phyloP scores from a whole-genome alignment of 2,888 invertebrate species.

The Liposcelis brunnea region DNA sequence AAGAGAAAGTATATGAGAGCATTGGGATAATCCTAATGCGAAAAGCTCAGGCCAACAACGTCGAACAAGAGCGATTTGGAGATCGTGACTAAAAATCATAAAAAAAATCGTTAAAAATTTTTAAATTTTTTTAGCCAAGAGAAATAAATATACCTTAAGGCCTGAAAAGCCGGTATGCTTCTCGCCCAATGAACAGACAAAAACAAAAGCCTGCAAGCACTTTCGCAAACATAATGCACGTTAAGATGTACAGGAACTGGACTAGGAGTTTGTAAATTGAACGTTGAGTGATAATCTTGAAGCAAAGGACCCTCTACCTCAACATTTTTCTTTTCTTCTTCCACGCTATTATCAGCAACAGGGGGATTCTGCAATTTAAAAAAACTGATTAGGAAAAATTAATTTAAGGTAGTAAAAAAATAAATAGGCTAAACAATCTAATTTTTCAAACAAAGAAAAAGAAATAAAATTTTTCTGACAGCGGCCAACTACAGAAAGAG shows the following conservation, averaged over 20 bases:
- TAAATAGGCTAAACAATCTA: too few species aligned
- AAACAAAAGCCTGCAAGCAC: conserved; percentile 79
- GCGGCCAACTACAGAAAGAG: too few species aligned
- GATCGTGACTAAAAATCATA: conserved; percentile 45
- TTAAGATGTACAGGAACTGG: conserved; percentile 79
- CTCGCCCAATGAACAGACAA: conserved; percentile 80
- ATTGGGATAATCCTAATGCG: conserved; percentile 77
- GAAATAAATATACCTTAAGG: conserved; percentile 48
- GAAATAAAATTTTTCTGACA: neutral
- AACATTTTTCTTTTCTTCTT: conserved; percentile 27
- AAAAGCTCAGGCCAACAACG: conserved; percentile 88
- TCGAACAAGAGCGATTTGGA: conserved; percentile 67
- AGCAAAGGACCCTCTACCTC: conserved; percentile 44
- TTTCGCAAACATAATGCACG: conserved; percentile 89
- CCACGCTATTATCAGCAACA: conserved; percentile 19
- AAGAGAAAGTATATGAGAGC: conserved; percentile 58
- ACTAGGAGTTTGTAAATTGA: conserved; percentile 50
- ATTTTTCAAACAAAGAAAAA: too few species aligned
- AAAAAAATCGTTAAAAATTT: conserved; percentile 8
- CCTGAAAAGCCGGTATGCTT: conserved; percentile 64
- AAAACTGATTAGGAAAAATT: too few species aligned
- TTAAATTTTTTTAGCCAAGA: neutral
- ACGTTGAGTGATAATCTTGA: conserved; percentile 48
- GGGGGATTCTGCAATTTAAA: conserved; percentile 8
- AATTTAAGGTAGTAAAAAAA: too few species aligned